Conservation (phyloP, 2,797 vertebrate species). For the Hypotaenidia okinawae region DNA sequence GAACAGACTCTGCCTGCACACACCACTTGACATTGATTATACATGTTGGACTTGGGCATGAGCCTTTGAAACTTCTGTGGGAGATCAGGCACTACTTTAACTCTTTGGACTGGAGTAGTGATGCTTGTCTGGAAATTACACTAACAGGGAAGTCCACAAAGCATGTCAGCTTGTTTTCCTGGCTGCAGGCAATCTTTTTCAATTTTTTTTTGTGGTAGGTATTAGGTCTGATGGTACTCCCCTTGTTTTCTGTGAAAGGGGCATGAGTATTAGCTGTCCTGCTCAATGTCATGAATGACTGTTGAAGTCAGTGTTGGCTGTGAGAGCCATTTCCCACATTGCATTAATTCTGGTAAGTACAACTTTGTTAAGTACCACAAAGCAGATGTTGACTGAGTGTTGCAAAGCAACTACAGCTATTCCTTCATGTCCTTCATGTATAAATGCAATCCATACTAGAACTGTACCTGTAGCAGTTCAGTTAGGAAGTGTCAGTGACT, state of each 20-base stretch:
- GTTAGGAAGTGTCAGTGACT: background rate
- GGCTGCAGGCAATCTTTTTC: background rate
- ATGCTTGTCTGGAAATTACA: fast-evolving
- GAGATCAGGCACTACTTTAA: background rate
- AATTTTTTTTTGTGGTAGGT: background rate
- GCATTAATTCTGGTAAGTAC: background rate
- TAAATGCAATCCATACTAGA: background rate
- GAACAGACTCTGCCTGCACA: background rate
- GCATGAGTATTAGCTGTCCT: background rate
- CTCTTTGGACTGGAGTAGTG: background rate
- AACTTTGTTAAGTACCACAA: background rate
- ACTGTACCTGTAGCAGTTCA: background rate
- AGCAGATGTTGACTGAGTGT: background rate
- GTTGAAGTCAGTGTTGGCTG: background rate
- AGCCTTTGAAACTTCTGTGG: background rate
- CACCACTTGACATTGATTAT: background rate
- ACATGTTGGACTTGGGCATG: background rate
- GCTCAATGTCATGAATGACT: background rate
- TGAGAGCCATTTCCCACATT: background rate
- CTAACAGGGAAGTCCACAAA: background rate
- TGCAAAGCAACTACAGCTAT: background rate
- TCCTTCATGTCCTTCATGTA: background rate
- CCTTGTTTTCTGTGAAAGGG: background rate
- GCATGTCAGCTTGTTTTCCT: background rate
- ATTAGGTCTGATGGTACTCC: background rate